Base-by-base conservation (phyloP, 1,140 invertebrate genomes). In the Pseudomyrmex pallidus region DNA sequence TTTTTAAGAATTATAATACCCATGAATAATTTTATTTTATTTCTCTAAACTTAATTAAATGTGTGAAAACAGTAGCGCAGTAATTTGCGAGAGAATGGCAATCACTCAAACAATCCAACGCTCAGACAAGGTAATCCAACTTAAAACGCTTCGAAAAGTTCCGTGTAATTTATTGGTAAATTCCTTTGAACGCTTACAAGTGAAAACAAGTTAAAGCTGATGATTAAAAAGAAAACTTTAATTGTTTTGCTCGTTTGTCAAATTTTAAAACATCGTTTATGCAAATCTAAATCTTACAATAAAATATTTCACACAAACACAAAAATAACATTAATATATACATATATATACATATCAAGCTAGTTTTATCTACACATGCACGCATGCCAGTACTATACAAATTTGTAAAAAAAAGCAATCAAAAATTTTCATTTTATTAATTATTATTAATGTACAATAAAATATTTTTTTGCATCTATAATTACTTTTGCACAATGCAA, bases 101-200 rank as follows among this genome's bases (percentile, higher is more conserved):
- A 70, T 80, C 22, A n/a, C 15, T 80, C 56, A 80, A 80, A 59
- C 76, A 80, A 80, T 80, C 54, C 46, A 48, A 48, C 20, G 22
- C 20, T 68, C 54, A 35, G 15, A 68, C 63, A 68, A 80, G 59
- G 66, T 72, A 72, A 80, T 80, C 46, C 66, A 80, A 72, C 54
- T 78, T 72, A 50, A 72, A 72, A 72, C n/a, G 20, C 54, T 59
- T 48, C 20, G 76, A 57, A 57, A 74, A 74, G 46, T 63, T 76
- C 44, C 22, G 1, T 59, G 76, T 50, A 80, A 72, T 80, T 80
- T 80, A 80, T 80, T 56, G 66, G 13, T 70, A 72, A 80, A 80
- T 80, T 80, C 66, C 54, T 17, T 46, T 52, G 44, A 68, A n/a
- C 20, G 44, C 13, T 54, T 68, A 78, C 54, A 57, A 80, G 76